Evolutionary conservation across 2,888 invertebrate genomes (phyloP), one percentile per base, ranked within the genome.

Genomic region (Lottia gigantea): DNA sequence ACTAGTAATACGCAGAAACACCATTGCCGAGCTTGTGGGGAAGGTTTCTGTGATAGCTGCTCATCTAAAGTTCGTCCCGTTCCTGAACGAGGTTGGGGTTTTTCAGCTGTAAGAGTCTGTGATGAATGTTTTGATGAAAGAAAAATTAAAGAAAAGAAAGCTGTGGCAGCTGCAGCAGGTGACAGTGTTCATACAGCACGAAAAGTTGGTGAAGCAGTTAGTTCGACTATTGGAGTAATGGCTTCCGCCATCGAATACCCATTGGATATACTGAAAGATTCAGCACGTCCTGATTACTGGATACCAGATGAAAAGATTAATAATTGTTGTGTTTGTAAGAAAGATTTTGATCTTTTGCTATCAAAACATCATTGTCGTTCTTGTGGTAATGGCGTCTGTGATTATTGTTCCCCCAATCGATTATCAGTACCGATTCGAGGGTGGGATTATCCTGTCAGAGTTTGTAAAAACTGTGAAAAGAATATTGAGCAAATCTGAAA

Each of bases 281-380:
- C 92, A 6, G 94, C 92, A 7, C 90, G 94, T 55, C 95, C 95
- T 0, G 89, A 91, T 0, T 95, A 95, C 87, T 95, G 95, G 95
- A 91, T 92, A 46, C 93, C 94, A 0, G 95, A 95, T 86, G 90
- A 90, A 7, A 92, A 93, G 81, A 92, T 94, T 67, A 90, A 90
- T 25, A 87, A 89, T 69, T 95, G 95, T 85, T 90, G 89, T 74
- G 91, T 93, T 15, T 95, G 95, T 85, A 88, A 91, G 40, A 85
- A 88, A 45, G 87, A 88, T 31, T 94, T 95, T 85, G 86, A 85
- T 19, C 75, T 83, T n/a, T 88, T 86, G 75, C 75, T 88, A 16
- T 74, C 83, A 11, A 87, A 88, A 46, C 94, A 93, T 87, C 93
- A 94, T 88, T 93, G 93, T 81, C 90, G 93, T 45, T 91, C 91